Conservation (phyloP, 2,797 vertebrate species). For the Crenuchus spilurus region DNA sequence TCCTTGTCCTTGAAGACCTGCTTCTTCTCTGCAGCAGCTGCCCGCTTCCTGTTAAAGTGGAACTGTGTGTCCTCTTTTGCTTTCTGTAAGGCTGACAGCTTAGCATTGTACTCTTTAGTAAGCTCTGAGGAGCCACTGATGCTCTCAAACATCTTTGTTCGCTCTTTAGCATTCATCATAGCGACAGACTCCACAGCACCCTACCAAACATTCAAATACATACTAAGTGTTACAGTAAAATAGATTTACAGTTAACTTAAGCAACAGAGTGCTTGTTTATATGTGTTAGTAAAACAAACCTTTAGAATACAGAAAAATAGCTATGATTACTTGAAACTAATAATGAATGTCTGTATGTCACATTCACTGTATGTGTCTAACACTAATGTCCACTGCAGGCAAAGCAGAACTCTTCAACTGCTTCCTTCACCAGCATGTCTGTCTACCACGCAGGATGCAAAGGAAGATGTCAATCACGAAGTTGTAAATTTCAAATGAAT, state of each 20-base stretch:
- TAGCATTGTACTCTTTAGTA: constrained; percentile 82
- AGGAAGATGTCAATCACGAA: too few relatives aligned
- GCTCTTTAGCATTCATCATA: constrained; percentile 89
- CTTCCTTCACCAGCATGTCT: too few relatives aligned
- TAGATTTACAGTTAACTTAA: background rate
- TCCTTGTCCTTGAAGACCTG: constrained; percentile 85
- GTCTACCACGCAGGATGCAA: too few relatives aligned
- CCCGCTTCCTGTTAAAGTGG: constrained; percentile 89
- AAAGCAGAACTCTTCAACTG: too few relatives aligned
- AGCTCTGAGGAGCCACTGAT: constrained; percentile 87
- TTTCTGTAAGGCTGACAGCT: constrained; percentile 81
- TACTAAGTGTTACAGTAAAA: background rate
- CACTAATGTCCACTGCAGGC: too few relatives aligned
- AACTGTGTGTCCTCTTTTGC: constrained; percentile 90
- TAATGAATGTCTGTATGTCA: too few relatives aligned
- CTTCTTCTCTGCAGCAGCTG: constrained; percentile 82
- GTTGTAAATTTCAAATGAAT: too few relatives aligned
- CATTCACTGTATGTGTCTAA: too few relatives aligned
- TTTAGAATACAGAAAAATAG: too few relatives aligned
- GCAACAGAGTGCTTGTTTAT: too few relatives aligned
- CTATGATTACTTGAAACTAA: too few relatives aligned
- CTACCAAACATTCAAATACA: constrained; percentile 66
- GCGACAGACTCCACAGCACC: constrained; percentile 93
- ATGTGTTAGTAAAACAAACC: too few relatives aligned
- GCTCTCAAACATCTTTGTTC: constrained; percentile 88